Base-by-base conservation (phyloP, 2,797 vertebrate species). In the Zalophus californianus region DNA sequence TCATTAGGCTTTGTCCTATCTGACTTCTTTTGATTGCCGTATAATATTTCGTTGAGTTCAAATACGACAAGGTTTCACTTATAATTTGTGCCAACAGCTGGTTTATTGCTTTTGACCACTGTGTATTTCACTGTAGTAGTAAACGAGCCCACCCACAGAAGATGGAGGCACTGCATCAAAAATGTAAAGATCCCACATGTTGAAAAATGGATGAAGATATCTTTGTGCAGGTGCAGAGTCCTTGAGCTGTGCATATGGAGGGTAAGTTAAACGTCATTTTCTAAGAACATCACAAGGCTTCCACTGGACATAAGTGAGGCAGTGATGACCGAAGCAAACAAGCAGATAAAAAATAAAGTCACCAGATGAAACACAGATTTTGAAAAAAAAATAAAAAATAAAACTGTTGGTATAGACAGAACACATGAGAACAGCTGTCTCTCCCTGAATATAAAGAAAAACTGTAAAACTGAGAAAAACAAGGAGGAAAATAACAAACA, bases 41-140 rank as follows among this genome's bases (percentile, higher is more conserved):
- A 2, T 29, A 25, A 10, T 41, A 66, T 16, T 50, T 58, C 32
- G 5, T 68, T 11, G 10, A 3, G 2, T 38, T 25, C 20, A 21
- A 20, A 41, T 5, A 54, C 11, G 15, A 13, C 11, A 6, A 16
- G 0, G 0, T 32, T 38, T 29, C 56, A 20, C n/a, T 21, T 70
- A 3, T 15, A 13, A 16, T 52, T 23, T 44, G 50, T 9, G 10
- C 1, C 2, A 0, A 60, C n/a, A 2, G 1, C 7, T 32, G 9
- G 3, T 20, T 8, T 35, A 58, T 52, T 68, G 14, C 13, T 77
- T 62, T 52, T 27, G 50, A 60, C 25, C 25, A 11, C 5, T 1
- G 4, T 15, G 2, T 35, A 12, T 75, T 7, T 48, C 10, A 21
- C 4, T 73, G 7, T 32, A 32, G 14, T 7, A 44, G 54, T 27